Evolutionary conservation across 1,140 invertebrate genomes (phyloP), one percentile per base, ranked within the genome.

Genomic region (Neelides sp.): DNA sequence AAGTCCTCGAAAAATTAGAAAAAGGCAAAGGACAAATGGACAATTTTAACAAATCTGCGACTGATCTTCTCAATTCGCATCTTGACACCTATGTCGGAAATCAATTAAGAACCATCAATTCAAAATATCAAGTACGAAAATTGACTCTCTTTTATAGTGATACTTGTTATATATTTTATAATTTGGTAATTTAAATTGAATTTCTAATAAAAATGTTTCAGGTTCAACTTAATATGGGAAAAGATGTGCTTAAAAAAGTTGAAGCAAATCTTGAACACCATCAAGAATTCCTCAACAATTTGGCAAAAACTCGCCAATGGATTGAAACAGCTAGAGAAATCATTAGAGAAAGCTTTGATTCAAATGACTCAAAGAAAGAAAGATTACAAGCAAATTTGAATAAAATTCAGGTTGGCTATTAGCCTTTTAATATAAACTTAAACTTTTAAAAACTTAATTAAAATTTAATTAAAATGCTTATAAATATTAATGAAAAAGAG

Each of bases 171-270:
- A 10, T n/a, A 41, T 41, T 41, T 19, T 41, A n/a, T 8, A 41
- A 41, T 19, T 8, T 17, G 39, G n/a, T n/a, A n/a, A 23, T 28
- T 28, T 26, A 23, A 5, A 24, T 23, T 28, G 8, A 28, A 23
- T 44, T 44, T 10, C n/a, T 10, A 17, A 17, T 22, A 19, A 32
- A 32, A 46, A 20, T 4, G 17, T 35, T 42, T 26, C 35, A 67
- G 65, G 82, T 89, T 0, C 78, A 91, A 63, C 74, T 90, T 0
- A 91, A 92, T 64, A 73, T 91, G 56, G 88, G 83, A 1, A 92
- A 91, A 68, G 91, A 95, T 69, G 85, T 94, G 0, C 64, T 92
- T 23, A 90, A 89, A 61, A 92, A 93, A 68, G 85, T 92, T 10
- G 83, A 93, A 70, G 85, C 82, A 0, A 92, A 92, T 65, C 75